phyloP scores from a whole-genome alignment of 1,140 invertebrate genomes.

The Cherax destructor region DNA sequence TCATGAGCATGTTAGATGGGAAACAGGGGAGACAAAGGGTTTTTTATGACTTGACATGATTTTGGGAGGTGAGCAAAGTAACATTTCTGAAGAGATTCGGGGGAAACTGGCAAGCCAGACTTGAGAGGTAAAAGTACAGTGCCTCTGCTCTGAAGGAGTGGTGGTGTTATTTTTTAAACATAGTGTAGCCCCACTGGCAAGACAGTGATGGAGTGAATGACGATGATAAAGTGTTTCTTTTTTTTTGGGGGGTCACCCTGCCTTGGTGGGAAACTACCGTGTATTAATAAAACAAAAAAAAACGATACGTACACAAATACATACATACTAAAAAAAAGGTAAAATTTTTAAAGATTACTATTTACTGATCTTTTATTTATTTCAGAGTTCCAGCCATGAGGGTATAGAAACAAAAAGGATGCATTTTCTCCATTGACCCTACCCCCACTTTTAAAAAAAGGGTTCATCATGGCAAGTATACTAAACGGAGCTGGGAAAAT shows the following conservation, averaged over 20 bases:
- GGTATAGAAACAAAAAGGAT: constrained; percentile 2
- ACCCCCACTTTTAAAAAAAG: not conserved
- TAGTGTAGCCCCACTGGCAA: no score
- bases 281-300: not conserved
- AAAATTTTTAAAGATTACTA: not conserved
- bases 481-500: not conserved
- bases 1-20: no score
- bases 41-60: no score
- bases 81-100: no score
- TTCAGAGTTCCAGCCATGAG: not conserved
- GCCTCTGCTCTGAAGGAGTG: no score
- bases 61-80: no score
- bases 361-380: not conserved
- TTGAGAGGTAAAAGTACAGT: no score
- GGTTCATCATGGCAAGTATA: not conserved
- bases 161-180: no score
- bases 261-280: not conserved
- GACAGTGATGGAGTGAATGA: not conserved
- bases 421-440: not conserved
- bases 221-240: not conserved
- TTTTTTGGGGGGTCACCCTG: not conserved
- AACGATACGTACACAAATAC: not conserved
- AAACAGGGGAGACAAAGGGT: no score
- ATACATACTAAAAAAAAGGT: not conserved
- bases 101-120: no score